Evolutionary conservation across 2,888 invertebrate genomes (phyloP).

Genomic region (Pecten maximus): DNA sequence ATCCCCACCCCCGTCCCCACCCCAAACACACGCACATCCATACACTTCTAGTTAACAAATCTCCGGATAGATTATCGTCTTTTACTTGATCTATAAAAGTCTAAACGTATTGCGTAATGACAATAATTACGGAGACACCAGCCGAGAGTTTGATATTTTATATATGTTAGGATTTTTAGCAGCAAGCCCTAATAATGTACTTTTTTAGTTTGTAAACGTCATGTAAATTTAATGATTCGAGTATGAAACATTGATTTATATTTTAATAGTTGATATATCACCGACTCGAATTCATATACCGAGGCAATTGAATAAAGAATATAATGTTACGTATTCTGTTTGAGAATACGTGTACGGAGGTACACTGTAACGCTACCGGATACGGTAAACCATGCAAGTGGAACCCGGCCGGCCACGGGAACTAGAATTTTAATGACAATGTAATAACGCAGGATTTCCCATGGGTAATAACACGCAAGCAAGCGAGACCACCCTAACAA

Average conservation of each 20-base stretch:
- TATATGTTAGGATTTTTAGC: too few species aligned
- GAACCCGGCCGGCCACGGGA: neutral
- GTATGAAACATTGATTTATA: conserved; percentile 22
- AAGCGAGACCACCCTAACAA: neutral
- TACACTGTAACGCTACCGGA: neutral
- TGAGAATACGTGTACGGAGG: neutral
- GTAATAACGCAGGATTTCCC: neutral
- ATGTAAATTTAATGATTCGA: neutral
- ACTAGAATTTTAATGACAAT: conserved; percentile 3
- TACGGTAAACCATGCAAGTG: conserved; percentile 14
- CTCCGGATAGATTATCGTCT: neutral
- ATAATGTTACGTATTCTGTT: neutral
- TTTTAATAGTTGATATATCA: neutral
- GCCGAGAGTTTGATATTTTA: neutral
- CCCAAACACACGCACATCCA: neutral
- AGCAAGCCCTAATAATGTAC: neutral
- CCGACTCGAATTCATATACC: neutral
- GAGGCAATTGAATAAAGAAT: neutral
- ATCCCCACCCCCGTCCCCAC: too few species aligned
- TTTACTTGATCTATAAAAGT: too few species aligned
- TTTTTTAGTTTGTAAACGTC: neutral
- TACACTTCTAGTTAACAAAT: neutral
- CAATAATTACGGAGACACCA: neutral
- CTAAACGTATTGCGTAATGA: too few species aligned
- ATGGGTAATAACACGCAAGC: neutral